These are phyloP conservation scores for Falco cherrug DNA, from an alignment of 2,797 vertebrate species.

Conservation along the genomic window DNA sequence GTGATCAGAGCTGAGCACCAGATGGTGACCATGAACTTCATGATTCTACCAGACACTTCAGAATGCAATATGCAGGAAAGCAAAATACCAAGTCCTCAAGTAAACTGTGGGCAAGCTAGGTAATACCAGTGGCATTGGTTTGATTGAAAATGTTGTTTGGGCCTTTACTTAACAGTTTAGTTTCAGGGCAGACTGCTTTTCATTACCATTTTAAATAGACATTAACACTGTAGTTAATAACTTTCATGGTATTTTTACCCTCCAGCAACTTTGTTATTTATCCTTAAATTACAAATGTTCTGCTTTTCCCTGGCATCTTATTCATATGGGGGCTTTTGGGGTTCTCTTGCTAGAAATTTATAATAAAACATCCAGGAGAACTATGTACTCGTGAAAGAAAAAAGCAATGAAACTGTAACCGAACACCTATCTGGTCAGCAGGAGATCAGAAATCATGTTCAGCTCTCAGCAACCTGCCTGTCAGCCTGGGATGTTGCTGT, in stretches of 20 bases:
- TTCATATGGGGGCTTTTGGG: not conserved
- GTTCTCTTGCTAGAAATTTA: accelerated
- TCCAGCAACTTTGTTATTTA: constrained; percentile 1
- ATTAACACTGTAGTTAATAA: not conserved
- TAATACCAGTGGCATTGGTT: not conserved
- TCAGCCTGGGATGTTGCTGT: not conserved
- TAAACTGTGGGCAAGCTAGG: not conserved
- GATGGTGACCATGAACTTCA: not conserved
- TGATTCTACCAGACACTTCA: not conserved
- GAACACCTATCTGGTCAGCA: not conserved
- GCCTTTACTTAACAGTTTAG: not conserved
- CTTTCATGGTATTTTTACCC: not conserved
- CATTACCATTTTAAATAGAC: constrained; percentile 29
- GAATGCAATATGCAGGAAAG: not conserved
- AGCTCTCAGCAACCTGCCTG: not conserved
- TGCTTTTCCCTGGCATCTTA: not conserved
- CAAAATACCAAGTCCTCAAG: not conserved
- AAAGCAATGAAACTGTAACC: not conserved
- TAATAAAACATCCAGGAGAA: not conserved
- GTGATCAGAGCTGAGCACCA: not conserved
- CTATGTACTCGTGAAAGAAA: not conserved
- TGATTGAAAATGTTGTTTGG: not conserved
- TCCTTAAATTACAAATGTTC: constrained; percentile 1
- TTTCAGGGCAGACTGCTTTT: not conserved
- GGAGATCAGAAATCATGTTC: not conserved